Evolutionary conservation across 2,888 invertebrate species (phyloP).

Genomic region (Teleiodes luculella): DNA sequence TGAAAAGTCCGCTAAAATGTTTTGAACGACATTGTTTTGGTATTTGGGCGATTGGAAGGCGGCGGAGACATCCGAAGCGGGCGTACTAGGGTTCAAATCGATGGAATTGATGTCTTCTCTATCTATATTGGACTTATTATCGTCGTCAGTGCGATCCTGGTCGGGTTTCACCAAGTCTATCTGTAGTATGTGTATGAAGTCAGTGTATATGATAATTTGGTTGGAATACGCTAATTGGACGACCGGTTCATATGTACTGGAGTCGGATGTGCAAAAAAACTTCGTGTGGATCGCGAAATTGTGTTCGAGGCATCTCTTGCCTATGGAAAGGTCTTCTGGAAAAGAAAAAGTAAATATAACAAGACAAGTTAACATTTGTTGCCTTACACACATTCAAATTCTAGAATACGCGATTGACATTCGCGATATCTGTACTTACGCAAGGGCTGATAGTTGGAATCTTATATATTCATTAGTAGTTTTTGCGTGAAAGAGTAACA

Average conservation of each 20-base stretch:
- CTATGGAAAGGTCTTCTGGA: conserved; percentile 77
- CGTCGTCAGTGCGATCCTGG: conserved; percentile 54
- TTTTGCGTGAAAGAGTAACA: too few species aligned
- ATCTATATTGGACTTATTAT: conserved; percentile 55
- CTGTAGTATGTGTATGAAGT: conserved; percentile 89
- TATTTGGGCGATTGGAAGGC: conserved; percentile 73
- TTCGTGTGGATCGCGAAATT: conserved; percentile 95
- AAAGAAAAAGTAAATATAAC: conserved; percentile 11
- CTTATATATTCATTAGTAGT: not conserved
- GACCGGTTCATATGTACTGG: conserved; percentile 85
- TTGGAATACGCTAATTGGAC: conserved; percentile 84
- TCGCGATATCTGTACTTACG: too few species aligned
- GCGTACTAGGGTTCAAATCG: conserved; percentile 58
- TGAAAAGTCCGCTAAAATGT: conserved; percentile 81
- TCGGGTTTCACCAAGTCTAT: conserved; percentile 74
- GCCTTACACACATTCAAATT: too few species aligned
- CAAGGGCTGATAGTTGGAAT: too few species aligned
- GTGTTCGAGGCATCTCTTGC: conserved; percentile 89
- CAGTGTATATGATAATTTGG: conserved; percentile 90
- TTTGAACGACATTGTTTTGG: conserved; percentile 78
- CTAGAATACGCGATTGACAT: too few species aligned
- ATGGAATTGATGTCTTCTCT: conserved; percentile 57
- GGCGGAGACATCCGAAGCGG: conserved; percentile 61
- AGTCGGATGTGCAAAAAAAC: conserved; percentile 92
- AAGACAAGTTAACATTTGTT: not conserved